Base-by-base conservation (phyloP, 2,113 vertebrate species). In the Phalacrocorax carbo region DNA sequence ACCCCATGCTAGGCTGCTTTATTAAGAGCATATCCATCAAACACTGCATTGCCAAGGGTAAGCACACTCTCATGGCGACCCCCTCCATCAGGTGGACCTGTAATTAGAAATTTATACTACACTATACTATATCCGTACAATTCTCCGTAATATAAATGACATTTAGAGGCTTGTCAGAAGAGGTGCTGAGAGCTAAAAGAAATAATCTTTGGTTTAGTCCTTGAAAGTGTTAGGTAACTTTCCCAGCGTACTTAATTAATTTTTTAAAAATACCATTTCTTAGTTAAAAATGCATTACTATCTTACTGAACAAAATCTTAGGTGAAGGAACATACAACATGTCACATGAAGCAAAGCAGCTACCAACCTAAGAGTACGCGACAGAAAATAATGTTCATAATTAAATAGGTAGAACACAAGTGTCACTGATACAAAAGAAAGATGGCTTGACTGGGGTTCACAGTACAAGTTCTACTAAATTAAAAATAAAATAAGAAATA, bases 141-240 rank as follows among this genome's bases (percentile, higher is more conserved):
- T 6, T 27, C 52, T 60, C 64, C 13, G 1, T 23, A 23, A 27
- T 0, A 34, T 0, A 55, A 86, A 70, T 1, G 12, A 14, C 5
- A 44, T 64, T 42, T 7, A 15, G 15, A 79, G 13, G 42, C 30
- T 38, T 38, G 19, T 12, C 9, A 42, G 32, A 49, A 44, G 38
- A 46, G 60, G 15, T 52, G n/a, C 15, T 2, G 1, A 66, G 10
- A 70, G 65, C 38, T 58, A 42, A 36, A 58, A 44, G 27, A 40
- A 70, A 81, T 23, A 3, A 71, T 29, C 48, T 82, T 34, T 15
- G 6, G 30, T 18, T n/a, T 61, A 82, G 55, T 10, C 51, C 29
- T 61, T 48, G 46, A 19, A 82, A 88, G 48, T 1, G 13, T n/a
- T 5, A 42, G 3, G 65, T 23, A 13, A 75, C 22, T 46, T 38